phyloP scores from a whole-genome alignment of 2,888 invertebrate genomes.

The Lasioglossum leucozonium region DNA sequence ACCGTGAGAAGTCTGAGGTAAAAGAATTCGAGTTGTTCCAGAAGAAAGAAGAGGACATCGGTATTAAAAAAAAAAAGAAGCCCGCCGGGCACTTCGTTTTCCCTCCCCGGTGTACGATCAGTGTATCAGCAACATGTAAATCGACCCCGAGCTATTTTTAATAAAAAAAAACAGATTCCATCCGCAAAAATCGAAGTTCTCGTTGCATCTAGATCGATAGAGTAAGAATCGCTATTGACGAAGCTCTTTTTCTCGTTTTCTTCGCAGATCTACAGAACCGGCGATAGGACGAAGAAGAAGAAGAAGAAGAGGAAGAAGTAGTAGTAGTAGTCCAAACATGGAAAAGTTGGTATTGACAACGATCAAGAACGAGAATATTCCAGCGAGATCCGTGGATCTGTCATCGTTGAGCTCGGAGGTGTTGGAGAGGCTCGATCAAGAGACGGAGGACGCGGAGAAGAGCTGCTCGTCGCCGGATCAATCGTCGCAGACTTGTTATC shows the following conservation, averaged over 20 bases:
- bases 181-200: slow-evolving; percentile 40
- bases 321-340: slow-evolving; percentile 28
- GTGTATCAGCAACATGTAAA: slow-evolving; percentile 43
- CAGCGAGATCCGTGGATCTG: not conserved
- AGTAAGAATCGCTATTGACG: slow-evolving; percentile 50
- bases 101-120: not conserved
- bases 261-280: slow-evolving; percentile 64
- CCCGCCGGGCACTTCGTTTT: not conserved
- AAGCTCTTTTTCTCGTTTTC: slow-evolving; percentile 67
- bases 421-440: not conserved
- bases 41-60: slow-evolving; percentile 55
- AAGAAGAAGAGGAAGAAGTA: not conserved
- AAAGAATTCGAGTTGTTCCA: not conserved
- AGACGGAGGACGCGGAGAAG: not conserved
- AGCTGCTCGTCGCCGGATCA: not conserved
- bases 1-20: not conserved
- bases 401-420: not conserved
- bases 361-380: not conserved
- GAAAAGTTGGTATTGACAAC: not conserved
- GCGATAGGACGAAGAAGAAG: not conserved
- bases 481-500: slow-evolving; percentile 55
- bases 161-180: slow-evolving; percentile 50
- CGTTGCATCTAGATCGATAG: slow-evolving; percentile 36
- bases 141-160: slow-evolving; percentile 2
- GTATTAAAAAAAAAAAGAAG: too few species aligned